Base-by-base conservation (phyloP, 2,888 invertebrate species). In the Temnothorax unifasciatus region DNA sequence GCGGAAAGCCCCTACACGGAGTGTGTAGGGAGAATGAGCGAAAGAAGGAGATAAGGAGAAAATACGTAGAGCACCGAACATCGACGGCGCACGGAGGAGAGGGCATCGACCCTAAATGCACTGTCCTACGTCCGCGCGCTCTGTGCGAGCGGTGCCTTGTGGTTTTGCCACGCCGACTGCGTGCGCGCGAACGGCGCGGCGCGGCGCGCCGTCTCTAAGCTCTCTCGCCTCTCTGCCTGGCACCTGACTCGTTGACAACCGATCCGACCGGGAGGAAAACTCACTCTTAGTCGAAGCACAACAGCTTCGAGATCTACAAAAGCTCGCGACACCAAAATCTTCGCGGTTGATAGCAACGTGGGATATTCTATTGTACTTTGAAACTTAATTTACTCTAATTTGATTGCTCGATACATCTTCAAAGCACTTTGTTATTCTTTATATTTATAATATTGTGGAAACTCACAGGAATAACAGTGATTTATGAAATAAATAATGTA, bases 91-190 rank as follows among this genome's bases (percentile, higher is more conserved):
- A 68, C 68, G 66, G 77, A n/a, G 86, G 2, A 29, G 88, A 92
- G 93, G 92, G 89, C 93, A 88, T 92, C 92, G 93, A 93, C 93
- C 93, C 91, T 92, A 89, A 88, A 90, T 86, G 89, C 87, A 87
- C 91, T 92, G 92, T 92, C 92, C 92, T 92, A 90, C 91, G 92
- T 92, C 91, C 89, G 90, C 90, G 79, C 83, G 61, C 83, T 54
- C 41, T 59, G 47, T 61, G 82, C 64, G 86, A 87, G 63, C 83
- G 76, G 59, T 83, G 73, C 85, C 88, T 88, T 85, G 83, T 83
- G 75, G 68, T 77, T 86, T 75, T 29, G 82, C 76, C 82, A 75
- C 64, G 57, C 82, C 63, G 75, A 18, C 59, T 63, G 64, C 76
- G 47, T 76, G 66, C 50, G 66, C 50, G 25, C 25, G 71, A 44